Evolutionary conservation across 2,888 invertebrate species (phyloP).

Genomic region (Amiota communis): DNA sequence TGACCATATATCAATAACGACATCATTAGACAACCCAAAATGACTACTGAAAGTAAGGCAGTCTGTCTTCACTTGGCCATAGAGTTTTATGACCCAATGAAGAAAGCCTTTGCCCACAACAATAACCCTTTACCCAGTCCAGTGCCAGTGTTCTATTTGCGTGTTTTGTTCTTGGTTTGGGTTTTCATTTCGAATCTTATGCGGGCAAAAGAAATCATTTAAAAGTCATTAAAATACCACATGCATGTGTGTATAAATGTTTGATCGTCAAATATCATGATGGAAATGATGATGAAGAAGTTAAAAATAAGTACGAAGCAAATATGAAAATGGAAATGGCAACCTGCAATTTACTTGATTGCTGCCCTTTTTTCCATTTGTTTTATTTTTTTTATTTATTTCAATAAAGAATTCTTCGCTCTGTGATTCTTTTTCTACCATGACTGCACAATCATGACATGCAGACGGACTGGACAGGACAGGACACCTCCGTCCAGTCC

Average conservation of each 20-base stretch:
- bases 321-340: conserved; percentile 28
- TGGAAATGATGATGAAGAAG: no score
- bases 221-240: conserved; percentile 45
- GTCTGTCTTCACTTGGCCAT: neutral
- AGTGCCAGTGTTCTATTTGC: neutral
- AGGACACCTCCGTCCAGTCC: no score
- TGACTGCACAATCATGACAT: no score
- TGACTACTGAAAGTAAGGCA: neutral
- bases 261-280: no score
- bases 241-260: neutral
- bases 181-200: conserved; percentile 24
- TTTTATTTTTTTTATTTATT: neutral
- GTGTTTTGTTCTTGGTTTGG: neutral
- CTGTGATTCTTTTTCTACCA: no score
- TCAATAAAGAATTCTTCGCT: neutral
- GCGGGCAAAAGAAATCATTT: conserved; percentile 53
- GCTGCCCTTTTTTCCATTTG: conserved; percentile 21
- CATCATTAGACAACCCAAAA: conserved; percentile 4
- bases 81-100: neutral
- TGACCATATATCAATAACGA: conserved; percentile 11
- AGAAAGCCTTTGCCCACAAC: neutral
- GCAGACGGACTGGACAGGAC: no score
- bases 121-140: conserved; percentile 5
- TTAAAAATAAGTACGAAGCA: neutral
- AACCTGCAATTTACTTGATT: conserved; percentile 39